A percentile compares a stretch with the other conserved stretches of the same genome.
Evolutionary conservation across 1,140 invertebrate species (phyloP).

Genomic region (Ceratina japonica): DNA sequence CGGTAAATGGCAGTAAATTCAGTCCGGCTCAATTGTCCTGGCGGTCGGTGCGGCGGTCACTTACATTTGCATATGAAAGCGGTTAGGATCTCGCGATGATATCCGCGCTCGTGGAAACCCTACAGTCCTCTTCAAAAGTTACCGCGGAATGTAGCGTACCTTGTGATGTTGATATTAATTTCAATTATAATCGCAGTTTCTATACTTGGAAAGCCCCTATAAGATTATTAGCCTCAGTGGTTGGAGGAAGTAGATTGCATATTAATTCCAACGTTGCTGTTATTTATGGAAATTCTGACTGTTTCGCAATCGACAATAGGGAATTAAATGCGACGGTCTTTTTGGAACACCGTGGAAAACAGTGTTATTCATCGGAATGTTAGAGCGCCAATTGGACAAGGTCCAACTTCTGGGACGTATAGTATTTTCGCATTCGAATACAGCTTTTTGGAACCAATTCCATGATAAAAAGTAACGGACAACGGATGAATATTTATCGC

Average conservation of each 20-base stretch:
- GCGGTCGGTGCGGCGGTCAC: conserved; percentile 14
- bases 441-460: conserved; percentile 1
- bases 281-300: not conserved
- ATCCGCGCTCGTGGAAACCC: conserved; percentile 33
- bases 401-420: conserved; percentile 9
- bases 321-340: too few relatives aligned
- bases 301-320: not conserved
- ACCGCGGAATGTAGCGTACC: too few relatives aligned
- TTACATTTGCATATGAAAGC: conserved; percentile 62
- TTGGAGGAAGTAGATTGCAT: not conserved
- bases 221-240: too few relatives aligned
- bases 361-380: not conserved
- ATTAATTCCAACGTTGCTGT: not conserved
- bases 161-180: too few relatives aligned
- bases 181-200: too few relatives aligned
- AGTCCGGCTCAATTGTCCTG: conserved; percentile 47
- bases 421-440: conserved; percentile 3
- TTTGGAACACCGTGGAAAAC: too few relatives aligned
- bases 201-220: too few relatives aligned
- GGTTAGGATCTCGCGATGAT: conserved; percentile 41
- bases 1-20: conserved; percentile 58
- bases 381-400: conserved; percentile 26
- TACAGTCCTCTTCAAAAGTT: too few relatives aligned
- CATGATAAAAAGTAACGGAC: not conserved
- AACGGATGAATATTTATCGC: not conserved